A percentile compares a stretch with the other conserved stretches of the same genome.
These are phyloP conservation scores for Crossaster papposus DNA, from an alignment of 53 echinoderm and acorn worm genomes.

Conservation along the genomic window DNA sequence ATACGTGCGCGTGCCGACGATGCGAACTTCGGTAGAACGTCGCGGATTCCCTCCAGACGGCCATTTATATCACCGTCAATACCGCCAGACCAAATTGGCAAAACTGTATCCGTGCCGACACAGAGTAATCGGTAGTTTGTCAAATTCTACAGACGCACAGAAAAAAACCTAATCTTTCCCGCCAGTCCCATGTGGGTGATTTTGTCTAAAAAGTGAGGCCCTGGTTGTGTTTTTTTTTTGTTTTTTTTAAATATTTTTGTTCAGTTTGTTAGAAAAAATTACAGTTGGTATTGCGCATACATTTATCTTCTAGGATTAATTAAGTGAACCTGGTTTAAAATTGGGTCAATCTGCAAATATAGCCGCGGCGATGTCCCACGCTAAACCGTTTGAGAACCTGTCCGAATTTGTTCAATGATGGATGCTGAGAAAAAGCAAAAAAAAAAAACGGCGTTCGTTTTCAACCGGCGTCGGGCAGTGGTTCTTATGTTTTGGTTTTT, in stretches of 20 bases:
- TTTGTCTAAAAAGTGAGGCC: background rate
- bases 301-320: background rate
- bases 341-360: background rate
- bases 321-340: background rate
- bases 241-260: too few species aligned
- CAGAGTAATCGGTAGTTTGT: slow-evolving; percentile 37
- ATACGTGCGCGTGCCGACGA: slow-evolving; percentile 1
- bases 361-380: slow-evolving; percentile 8
- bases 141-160: slow-evolving; percentile 2
- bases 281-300: background rate
- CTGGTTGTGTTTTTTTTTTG: too few species aligned
- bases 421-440: too few species aligned
- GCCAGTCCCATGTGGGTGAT: background rate
- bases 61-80: slow-evolving; percentile 31
- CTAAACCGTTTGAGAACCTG: background rate
- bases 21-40: background rate
- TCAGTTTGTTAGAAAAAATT: background rate
- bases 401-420: too few species aligned
- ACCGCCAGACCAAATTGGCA: slow-evolving; percentile 35
- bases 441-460: too few species aligned
- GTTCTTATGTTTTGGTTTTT: too few species aligned
- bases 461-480: too few species aligned
- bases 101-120: background rate
- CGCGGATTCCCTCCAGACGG: slow-evolving; percentile 17
- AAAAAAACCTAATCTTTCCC: background rate